Evolutionary conservation across 2,888 invertebrate species (phyloP), one percentile per base, ranked within the genome.

Genomic region (Volucella zonaria): DNA sequence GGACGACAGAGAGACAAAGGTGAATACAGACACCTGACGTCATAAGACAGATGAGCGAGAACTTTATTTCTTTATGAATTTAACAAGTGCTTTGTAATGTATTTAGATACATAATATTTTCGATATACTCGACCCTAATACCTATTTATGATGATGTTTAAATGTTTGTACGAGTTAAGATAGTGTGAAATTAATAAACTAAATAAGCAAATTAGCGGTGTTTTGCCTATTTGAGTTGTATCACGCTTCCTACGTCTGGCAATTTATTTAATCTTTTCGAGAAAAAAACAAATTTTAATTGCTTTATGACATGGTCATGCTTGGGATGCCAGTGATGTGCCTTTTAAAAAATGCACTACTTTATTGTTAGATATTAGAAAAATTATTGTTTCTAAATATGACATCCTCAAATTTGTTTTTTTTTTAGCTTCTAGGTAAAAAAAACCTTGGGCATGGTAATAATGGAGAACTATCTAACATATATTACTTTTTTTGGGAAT

Each of bases 11-110:
- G 18, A 14, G 18, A 49, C 43, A 47, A 59, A 31, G n/a, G 15
- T n/a, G 15, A 56, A n/a, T 18, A 58, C 51, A 12, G 51, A 59
- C 45, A 31, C 15, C 23, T 49, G 43, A 75, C 75, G 80, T 79
- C 83, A 83, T 52, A 51, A 66, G 42, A 80, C 75, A 75, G 75
- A 75, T 80, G 80, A 75, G 11, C 12, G 43, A 9, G 9, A 38
- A 23, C 23, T 40, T 42, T 56, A 14, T 6, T 31, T 31, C n/a
- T 31, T 31, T 31, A 3, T 31, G 6, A 31, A 31, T 31, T 14
- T 56, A 62, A 54, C 64, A 74, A 74, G 10, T 49, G 14, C 14
- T 40, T 47, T 56, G 11, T 3, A 49, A 40, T 45, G 11, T 31
- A 47, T 1, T 15, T 12, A 49, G 8, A 40, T 42, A 59, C 62